Base-by-base conservation (phyloP, 1,140 invertebrate species). In the Chelonus insularis region DNA sequence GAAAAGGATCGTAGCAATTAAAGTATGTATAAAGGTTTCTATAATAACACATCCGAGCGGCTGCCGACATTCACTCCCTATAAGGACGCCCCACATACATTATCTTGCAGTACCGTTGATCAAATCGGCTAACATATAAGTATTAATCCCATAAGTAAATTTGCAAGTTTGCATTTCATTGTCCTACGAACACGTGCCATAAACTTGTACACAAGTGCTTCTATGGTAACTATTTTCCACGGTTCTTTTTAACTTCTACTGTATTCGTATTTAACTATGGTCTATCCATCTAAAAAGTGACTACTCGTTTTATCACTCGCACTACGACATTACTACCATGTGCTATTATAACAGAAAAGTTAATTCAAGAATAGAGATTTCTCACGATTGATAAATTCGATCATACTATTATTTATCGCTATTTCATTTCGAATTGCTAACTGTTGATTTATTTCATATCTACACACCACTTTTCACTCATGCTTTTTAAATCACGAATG, bases 131-230 rank as follows among this genome's bases (percentile, higher is more conserved):
- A 7, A 25, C 45, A 11, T 2, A 8, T 12, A 32, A 20, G 56
- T n/a, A 58, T 58, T 58, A 48, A 58, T 58, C 56, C 56, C 29
- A 58, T 58, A 48, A 58, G 56, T 58, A 58, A 58, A 58, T 57
- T 36, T 23, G 25, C 21, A 50, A 9, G 8, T 14, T 20, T 50
- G 5, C 18, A 23, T 50, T 9, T 37, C 36, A n/a, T 12, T 37
- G 25, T 29, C 25, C 25, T 18, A 18, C 5, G 6, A 50, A 23
- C 51, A 54, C 51, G 51, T 37, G 51, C 29, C 32, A 39, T 36
- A 21, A 4, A 32, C 48, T 20, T 39, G 11, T 3, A 14, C 12
- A 11, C 12, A 21, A 8, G 9, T 21, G 43, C 14, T 16, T 21
- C 14, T 18, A 45, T 8, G 16, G n/a, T 18, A n/a, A 18, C 43